Base-by-base conservation (phyloP, 64 coral and sea anemone genomes). In the Actinia tenebrosa region DNA sequence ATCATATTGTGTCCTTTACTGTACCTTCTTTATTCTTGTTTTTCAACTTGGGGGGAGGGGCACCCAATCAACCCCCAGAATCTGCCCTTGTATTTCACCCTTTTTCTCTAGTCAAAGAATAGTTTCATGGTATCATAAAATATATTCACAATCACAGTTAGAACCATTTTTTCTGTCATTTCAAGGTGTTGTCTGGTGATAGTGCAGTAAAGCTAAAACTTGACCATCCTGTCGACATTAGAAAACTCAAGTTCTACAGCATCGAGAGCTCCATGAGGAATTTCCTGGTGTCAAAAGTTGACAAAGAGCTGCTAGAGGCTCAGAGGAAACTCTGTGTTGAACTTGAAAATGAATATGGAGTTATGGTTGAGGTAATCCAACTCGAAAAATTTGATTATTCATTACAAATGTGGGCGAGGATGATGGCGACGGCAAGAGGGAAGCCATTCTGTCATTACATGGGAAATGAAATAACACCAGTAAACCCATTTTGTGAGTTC, bases 401-500 rank as follows among this genome's bases (percentile, higher is more conserved):
- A 16, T 68, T 98, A 55, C 89, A 94, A 60, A 94, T 98, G 60
- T 98, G 95, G 95, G 88, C 92, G 7, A 60, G 86, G 4, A 98
- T 92, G 93, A 98, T 98, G 89, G 88, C 89, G 19, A 88, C 95
- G 50, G 80, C 89, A 14, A 87, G 89, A 69, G 92, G 93, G n/a
- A 88, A 94, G 17, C 80, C 93, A 46, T 94, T 98, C 82, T 98
- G 92, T 86, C 87, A 90, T 72, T 82, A 89, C 26, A 87, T 94
- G 92, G 92, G 94, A 16, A 52, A 87, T 55, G 89, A 92, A 53
- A 63, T 53, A 10, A n/a, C 79, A 5, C 22, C 78, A 14, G 86
- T 93, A 13, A 94, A 94, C 53, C 92, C 95, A 52, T 98, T 94
- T 17, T 98, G 95, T 83, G 95, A 98, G 81, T 89, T 98, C 26